Evolutionary conservation across 2,113 vertebrate species (phyloP), one percentile per base, ranked within the genome.

Genomic region (Campylomormyrus numenius): DNA sequence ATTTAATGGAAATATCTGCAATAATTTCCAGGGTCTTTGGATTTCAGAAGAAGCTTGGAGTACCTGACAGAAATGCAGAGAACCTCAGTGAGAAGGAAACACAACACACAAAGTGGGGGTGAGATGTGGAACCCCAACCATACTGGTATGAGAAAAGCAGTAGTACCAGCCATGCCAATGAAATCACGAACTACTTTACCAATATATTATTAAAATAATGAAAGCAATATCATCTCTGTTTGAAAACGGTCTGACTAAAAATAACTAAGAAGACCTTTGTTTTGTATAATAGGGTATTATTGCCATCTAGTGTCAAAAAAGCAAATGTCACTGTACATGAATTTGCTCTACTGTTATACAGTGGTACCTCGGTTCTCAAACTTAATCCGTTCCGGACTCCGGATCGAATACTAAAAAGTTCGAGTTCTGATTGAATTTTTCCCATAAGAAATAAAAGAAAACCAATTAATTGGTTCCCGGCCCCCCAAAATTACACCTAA

Each of bases 221-320:
- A 74, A 74, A 74, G 27, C 66, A 35, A 74, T n/a, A n/a, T 53
- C 52, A 53, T 53, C 24, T n/a, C 21, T 62, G 6, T 62, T n/a
- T n/a, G 7, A 62, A 62, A n/a, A 62, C 7, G 2, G 21, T 62
- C 56, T 11, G 27, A 31, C 27, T 8, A 80, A 42, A 80, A 42
- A 80, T 42, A 80, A 80, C 74, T 80, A 19, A 80, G 42, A 19
- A 17, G 35, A 80, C 74, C 74, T 80, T 15, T 77, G 70, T 80
- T 80, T 80, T 42, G 1, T 45, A 48, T 85, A 46, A 85, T 89
- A 58, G 66, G 53, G 19, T 89, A 84, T 42, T 90, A 89, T 48
- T 80, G 39, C 93, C 94, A 92, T 91, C 93, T 93, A 90, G 91
- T 95, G 95, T 91, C 62, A 35, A 92, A 11, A 89, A 85, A 89